Conservation (phyloP, 1,140 invertebrate genomes). For the Megalonaias nervosa region DNA sequence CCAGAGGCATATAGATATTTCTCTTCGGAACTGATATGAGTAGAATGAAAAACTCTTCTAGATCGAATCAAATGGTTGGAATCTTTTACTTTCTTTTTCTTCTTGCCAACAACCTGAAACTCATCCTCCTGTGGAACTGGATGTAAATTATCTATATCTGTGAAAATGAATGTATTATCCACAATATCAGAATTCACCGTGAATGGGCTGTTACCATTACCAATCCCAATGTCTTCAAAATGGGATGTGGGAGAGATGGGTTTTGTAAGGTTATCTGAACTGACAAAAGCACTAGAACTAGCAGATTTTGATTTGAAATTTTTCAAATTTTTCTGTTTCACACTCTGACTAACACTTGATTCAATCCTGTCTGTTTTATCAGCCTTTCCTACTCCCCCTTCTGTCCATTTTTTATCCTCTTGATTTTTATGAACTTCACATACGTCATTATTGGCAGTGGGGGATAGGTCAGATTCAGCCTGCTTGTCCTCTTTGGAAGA, state of each 20-base stretch:
- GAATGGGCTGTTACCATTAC: not conserved
- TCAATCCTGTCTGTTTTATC: constrained; percentile 15
- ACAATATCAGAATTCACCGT: constrained; percentile 2
- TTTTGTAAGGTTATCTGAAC: not conserved
- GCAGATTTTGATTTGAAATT: constrained; percentile 23
- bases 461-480: too few species aligned
- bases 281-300: not conserved
- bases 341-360: constrained; percentile 28
- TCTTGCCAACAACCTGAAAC: constrained; percentile 50
- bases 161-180: constrained; percentile 49
- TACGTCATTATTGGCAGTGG: too few species aligned
- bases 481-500: too few species aligned
- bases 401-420: constrained; percentile 23
- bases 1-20: too few species aligned
- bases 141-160: constrained; percentile 45
- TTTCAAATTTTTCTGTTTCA: constrained; percentile 46
- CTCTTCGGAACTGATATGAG: too few species aligned
- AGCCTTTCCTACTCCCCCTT: constrained; percentile 9
- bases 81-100: constrained; percentile 52
- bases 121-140: constrained; percentile 45
- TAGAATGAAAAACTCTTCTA: too few species aligned
- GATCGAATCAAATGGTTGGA: too few species aligned
- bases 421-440: too few species aligned
- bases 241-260: not conserved
- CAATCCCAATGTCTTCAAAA: not conserved